These are phyloP conservation scores for Catocala fraxini DNA, from an alignment of 2,888 invertebrate genomes.

Conservation along the genomic window DNA sequence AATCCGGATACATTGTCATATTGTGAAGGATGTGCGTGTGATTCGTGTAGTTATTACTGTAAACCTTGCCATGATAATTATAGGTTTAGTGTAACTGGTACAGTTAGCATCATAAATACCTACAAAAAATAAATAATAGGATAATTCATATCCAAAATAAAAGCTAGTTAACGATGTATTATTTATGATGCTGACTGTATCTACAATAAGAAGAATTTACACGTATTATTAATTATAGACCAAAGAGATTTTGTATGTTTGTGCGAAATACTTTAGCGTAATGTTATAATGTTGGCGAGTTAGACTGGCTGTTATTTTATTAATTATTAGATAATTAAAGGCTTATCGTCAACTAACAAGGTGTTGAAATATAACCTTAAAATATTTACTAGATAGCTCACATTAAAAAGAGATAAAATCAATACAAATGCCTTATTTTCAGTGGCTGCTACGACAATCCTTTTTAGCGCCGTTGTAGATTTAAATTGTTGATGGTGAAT, in stretches of 20 bases:
- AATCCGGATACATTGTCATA: constrained; percentile 15
- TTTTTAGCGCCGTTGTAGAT: too few relatives aligned
- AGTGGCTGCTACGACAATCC: too few relatives aligned
- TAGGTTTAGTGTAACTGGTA: background rate
- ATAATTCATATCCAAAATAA: background rate
- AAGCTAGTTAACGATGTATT: background rate
- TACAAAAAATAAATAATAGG: background rate
- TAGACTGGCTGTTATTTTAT: background rate
- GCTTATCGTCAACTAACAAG: too few relatives aligned
- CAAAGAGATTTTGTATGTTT: constrained; percentile 49
- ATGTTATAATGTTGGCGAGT: background rate
- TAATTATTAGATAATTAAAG: too few relatives aligned
- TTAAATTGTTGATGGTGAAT: too few relatives aligned
- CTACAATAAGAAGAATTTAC: constrained; percentile 6
- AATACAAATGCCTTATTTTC: too few relatives aligned
- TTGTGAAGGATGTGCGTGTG: constrained; percentile 9
- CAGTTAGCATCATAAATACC: background rate
- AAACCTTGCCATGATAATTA: constrained; percentile 14
- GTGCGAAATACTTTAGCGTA: background rate
- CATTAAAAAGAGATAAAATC: too few relatives aligned
- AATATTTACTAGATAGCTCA: too few relatives aligned
- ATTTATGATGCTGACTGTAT: constrained; percentile 26
- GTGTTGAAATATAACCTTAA: too few relatives aligned
- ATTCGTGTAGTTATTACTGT: background rate
- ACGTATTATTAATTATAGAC: constrained; percentile 50